A percentile compares a stretch with the other conserved stretches of the same genome.
phyloP scores from a whole-genome alignment of 2,113 vertebrate species.

The Saimiri boliviensis region DNA sequence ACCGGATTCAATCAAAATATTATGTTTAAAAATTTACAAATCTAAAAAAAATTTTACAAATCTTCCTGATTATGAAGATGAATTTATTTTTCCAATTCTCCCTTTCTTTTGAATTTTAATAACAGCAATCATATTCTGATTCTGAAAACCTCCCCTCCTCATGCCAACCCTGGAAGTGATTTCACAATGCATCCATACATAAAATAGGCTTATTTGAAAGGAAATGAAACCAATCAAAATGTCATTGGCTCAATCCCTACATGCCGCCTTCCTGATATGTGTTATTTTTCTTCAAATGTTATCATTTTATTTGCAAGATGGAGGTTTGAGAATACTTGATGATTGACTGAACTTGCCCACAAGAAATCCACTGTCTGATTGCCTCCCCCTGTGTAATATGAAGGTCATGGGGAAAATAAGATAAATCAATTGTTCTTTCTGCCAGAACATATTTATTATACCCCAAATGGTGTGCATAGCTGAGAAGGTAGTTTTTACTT shows the following conservation, averaged over 20 bases:
- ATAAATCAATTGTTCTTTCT: slow-evolving; percentile 35
- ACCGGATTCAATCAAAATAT: background rate
- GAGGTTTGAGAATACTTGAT: background rate
- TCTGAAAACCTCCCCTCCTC: background rate
- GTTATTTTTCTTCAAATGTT: background rate
- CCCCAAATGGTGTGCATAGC: background rate
- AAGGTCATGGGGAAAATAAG: background rate
- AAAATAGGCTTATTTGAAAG: background rate
- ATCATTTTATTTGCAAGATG: background rate
- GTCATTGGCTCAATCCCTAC: background rate
- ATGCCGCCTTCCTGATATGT: background rate
- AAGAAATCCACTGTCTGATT: background rate
- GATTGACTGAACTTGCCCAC: background rate
- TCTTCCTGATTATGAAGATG: background rate
- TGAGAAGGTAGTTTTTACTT: slow-evolving; percentile 3
- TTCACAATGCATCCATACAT: background rate
- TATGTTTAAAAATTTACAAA: background rate
- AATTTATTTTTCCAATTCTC: background rate
- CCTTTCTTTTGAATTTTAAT: slow-evolving; percentile 5
- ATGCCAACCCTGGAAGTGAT: background rate
- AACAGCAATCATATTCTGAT: background rate
- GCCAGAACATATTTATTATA: background rate
- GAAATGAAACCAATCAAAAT: background rate
- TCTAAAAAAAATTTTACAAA: background rate
- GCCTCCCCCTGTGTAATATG: background rate